Evolutionary conservation across 2,113 vertebrate species (phyloP).

Genomic region (Sebastes fasciatus): DNA sequence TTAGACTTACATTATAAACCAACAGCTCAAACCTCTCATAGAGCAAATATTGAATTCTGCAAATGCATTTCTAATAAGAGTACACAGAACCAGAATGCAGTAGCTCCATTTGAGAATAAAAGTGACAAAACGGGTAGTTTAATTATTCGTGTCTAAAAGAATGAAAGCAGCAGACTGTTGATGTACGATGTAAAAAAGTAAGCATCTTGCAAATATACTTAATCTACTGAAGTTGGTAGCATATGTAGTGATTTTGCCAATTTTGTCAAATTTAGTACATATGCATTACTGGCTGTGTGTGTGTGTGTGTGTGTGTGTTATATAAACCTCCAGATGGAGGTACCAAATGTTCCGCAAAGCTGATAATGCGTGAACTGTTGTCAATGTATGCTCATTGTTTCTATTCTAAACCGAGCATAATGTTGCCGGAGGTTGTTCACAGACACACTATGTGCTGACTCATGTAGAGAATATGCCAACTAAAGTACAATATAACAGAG

Average conservation of each 20-base stretch:
- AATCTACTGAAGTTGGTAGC: conserved; percentile 2
- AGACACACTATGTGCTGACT: not conserved
- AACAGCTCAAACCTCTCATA: not conserved
- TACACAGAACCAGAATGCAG: not conserved
- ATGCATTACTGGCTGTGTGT: conserved; percentile 7
- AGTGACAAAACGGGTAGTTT: not conserved
- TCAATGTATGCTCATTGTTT: conserved; percentile 30
- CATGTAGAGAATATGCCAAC: not conserved
- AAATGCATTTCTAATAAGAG: not conserved
- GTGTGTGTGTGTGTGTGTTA: not conserved
- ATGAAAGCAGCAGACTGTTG: too few relatives aligned
- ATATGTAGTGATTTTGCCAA: conserved; percentile 24
- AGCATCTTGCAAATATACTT: not conserved
- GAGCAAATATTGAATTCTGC: not conserved
- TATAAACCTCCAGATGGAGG: conserved; percentile 44
- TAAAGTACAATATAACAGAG: not conserved
- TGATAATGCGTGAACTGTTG: conserved; percentile 25
- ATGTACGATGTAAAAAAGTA: not conserved
- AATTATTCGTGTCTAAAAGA: not conserved
- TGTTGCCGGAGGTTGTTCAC: conserved; percentile 8
- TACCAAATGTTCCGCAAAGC: conserved; percentile 55
- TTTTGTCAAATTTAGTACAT: conserved; percentile 20
- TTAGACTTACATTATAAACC: not conserved
- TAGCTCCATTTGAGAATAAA: not conserved
- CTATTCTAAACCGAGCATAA: conserved; percentile 9